phyloP scores from a whole-genome alignment of 2,113 vertebrate species.

The Thinocorus orbignyianus region DNA sequence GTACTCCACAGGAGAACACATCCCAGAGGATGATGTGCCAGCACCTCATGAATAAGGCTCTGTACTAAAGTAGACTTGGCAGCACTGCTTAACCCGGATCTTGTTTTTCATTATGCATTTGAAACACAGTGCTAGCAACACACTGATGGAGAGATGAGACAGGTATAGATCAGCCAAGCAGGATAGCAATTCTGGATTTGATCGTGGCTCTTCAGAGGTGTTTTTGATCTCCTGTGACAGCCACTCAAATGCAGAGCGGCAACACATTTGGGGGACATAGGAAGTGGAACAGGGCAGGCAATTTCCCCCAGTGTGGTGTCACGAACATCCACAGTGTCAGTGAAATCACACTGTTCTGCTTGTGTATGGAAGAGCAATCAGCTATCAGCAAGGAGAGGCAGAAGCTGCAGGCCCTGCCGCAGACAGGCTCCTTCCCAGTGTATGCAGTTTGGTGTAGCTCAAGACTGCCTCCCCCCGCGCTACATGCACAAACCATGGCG shows the following conservation, averaged over 20 bases:
- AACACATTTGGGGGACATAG: accelerated
- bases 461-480: not conserved
- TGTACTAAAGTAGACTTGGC: not conserved
- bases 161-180: not conserved
- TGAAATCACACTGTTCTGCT: not conserved
- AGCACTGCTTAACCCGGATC: not conserved
- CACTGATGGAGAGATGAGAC: not conserved
- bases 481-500: not conserved
- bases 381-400: not conserved
- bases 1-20: not conserved
- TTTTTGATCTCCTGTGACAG: not conserved
- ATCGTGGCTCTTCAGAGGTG: not conserved
- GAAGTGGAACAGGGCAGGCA: not conserved
- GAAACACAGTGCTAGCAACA: not conserved
- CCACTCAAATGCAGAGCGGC: not conserved
- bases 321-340: not conserved
- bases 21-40: not conserved
- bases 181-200: not conserved
- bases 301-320: too few relatives aligned
- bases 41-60: not conserved
- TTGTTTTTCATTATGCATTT: not conserved
- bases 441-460: not conserved
- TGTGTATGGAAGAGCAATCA: not conserved
- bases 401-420: not conserved
- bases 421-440: not conserved